Evolutionary conservation across 2,888 invertebrate species (phyloP).

Genomic region (Uropetala carovei): DNA sequence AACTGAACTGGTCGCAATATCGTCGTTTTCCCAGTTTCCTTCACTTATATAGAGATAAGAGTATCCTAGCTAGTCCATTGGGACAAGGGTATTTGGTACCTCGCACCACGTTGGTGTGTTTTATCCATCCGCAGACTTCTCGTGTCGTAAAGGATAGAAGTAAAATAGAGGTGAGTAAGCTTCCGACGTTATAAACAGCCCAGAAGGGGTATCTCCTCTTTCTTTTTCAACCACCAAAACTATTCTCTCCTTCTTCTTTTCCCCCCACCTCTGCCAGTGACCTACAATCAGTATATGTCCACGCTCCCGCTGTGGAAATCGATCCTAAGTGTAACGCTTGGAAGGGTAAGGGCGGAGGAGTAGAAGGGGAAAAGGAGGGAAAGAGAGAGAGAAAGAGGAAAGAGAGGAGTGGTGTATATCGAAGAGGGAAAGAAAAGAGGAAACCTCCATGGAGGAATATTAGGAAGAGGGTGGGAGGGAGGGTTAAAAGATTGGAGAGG

Average conservation of each 20-base stretch:
- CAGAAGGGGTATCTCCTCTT: not conserved
- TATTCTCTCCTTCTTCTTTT: not conserved
- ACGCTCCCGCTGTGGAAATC: not conserved
- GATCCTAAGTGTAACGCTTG: slow-evolving; percentile 42
- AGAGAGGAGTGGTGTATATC: not conserved
- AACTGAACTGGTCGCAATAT: too few relatives aligned
- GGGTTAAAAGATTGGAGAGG: not conserved
- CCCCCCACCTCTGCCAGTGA: slow-evolving; percentile 48
- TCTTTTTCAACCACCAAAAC: not conserved
- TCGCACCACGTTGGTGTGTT: not conserved
- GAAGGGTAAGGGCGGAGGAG: not conserved
- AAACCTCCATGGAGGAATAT: not conserved
- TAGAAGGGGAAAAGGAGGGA: too few relatives aligned
- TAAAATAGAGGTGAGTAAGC: not conserved
- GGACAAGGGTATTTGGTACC: not conserved
- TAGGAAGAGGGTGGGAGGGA: not conserved
- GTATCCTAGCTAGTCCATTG: not conserved
- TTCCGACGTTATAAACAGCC: not conserved
- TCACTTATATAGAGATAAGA: too few relatives aligned
- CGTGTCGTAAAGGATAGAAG: not conserved
- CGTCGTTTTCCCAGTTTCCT: too few relatives aligned
- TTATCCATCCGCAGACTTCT: not conserved
- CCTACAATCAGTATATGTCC: slow-evolving; percentile 57
- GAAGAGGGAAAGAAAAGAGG: not conserved
- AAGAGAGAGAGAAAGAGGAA: not conserved